A percentile compares a stretch with the other conserved stretches of the same genome.
These are phyloP conservation scores for Callosobruchus maculatus DNA, from an alignment of 2,888 invertebrate species.

Conservation along the genomic window DNA sequence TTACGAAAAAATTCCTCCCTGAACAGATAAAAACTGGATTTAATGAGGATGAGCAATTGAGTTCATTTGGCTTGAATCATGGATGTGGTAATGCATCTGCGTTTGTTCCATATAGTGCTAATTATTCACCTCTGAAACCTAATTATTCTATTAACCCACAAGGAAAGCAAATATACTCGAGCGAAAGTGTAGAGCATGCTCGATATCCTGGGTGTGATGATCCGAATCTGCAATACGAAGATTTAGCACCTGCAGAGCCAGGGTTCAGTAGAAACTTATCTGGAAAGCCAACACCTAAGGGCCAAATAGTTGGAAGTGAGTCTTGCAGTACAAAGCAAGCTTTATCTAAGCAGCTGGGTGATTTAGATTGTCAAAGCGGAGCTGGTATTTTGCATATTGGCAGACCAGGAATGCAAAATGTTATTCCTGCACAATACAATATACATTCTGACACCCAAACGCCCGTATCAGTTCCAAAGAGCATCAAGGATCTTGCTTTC, in stretches of 20 bases:
- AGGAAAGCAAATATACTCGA: not conserved
- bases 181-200: not conserved
- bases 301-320: too few relatives aligned
- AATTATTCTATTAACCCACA: too few relatives aligned
- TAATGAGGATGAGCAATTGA: too few relatives aligned
- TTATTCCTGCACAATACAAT: slow-evolving; percentile 22
- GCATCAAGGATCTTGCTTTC: slow-evolving; percentile 28
- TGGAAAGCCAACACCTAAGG: not conserved
- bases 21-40: too few relatives aligned
- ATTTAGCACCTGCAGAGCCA: not conserved
- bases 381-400: not conserved
- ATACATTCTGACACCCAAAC: slow-evolving; percentile 20
- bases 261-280: not conserved
- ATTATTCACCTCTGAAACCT: not conserved
- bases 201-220: not conserved
- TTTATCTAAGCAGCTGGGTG: not conserved
- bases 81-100: not conserved
- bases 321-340: too few relatives aligned
- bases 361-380: not conserved
- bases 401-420: slow-evolving; percentile 22
- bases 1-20: too few relatives aligned
- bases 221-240: not conserved
- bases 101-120: not conserved
- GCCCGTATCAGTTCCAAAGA: slow-evolving; percentile 23
- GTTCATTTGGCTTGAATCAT: not conserved